Evolutionary conservation across 2,888 invertebrate species (phyloP), one percentile per base, ranked within the genome.

Genomic region (Brachylomia viminalis): DNA sequence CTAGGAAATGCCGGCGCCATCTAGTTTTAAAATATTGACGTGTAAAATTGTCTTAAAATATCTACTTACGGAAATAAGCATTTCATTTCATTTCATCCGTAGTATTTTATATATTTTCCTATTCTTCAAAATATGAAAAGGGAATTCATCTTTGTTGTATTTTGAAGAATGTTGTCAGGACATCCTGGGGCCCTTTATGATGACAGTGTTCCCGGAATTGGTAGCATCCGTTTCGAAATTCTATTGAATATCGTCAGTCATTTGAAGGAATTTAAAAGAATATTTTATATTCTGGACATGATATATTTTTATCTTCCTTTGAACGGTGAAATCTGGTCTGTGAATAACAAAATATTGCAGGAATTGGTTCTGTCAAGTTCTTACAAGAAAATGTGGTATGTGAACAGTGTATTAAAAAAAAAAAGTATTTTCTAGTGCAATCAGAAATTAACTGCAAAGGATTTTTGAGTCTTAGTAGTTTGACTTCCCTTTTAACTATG

Each of bases 191-290:
- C 47, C 10, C 17, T 58, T 49, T 8, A 1, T 11, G 8, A 0
- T 56, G 20, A 27, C 33, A 66, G 30, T 20, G 6, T 2, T 45
- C 11, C n/a, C 4, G 1, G 15, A 45, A 47, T 69, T 77, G 38
- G 0, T 15, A 23, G 23, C 38, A 38, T 56, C 38, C 4, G 10
- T 33, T 56, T 62, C 27, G 11, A 66, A 58, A 42, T n/a, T 30
- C 20, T 4, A 61, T 80, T 58, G n/a, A 59, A 78, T 54, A 10
- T 45, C 30, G 38, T n/a, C 38, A 17, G 45, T 17, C 8, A 33
- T 65, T 45, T 58, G 38, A 23, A 27, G 1, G 17, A 54, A 49
- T 71, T 47, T 27, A 30, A 79, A 64, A 59, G 17, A 33, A 45
- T 33, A n/a, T 54, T 2, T 23, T 64, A 8, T 45, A 49, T 66